These are phyloP conservation scores for Oxycera nigricornis DNA, from an alignment of 2,888 invertebrate species.

Conservation along the genomic window DNA sequence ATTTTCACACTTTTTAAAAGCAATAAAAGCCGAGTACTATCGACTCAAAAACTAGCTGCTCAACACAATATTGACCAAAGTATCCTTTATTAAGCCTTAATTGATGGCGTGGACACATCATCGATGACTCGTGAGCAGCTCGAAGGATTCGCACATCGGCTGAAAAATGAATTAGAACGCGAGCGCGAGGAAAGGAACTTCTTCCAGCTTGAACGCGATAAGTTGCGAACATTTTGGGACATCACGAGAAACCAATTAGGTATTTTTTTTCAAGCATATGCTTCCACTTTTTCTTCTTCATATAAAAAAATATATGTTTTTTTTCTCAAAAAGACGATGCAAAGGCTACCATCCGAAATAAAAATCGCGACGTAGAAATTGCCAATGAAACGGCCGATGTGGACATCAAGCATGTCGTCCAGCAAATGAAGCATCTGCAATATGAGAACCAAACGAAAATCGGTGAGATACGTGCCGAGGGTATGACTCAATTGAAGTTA, in stretches of 20 bases:
- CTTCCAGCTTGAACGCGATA: constrained; percentile 94
- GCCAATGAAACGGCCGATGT: constrained; percentile 85
- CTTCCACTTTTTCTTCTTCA: constrained; percentile 32
- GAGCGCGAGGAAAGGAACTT: constrained; percentile 95
- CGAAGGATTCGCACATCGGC: constrained; percentile 83
- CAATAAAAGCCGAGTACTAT: background rate
- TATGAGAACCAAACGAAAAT: constrained; percentile 89
- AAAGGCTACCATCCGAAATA: constrained; percentile 67
- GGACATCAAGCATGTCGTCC: constrained; percentile 86
- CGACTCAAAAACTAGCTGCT: too few species aligned
- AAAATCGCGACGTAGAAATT: constrained; percentile 88
- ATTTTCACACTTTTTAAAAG: background rate
- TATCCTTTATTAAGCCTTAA: constrained; percentile 63
- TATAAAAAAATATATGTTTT: background rate
- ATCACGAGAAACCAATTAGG: constrained; percentile 89
- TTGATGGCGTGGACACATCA: constrained; percentile 91
- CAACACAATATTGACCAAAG: background rate
- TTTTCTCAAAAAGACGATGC: constrained; percentile 57
- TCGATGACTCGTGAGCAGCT: constrained; percentile 93
- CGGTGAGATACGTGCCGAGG: constrained; percentile 84
- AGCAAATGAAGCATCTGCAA: constrained; percentile 91
- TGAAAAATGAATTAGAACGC: constrained; percentile 90
- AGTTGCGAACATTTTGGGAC: constrained; percentile 94
- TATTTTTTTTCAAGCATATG: constrained; percentile 61
- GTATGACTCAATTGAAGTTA: constrained; percentile 79